Base-by-base conservation (phyloP, 2,113 vertebrate genomes). In the Dolichallabes microphthalmus region DNA sequence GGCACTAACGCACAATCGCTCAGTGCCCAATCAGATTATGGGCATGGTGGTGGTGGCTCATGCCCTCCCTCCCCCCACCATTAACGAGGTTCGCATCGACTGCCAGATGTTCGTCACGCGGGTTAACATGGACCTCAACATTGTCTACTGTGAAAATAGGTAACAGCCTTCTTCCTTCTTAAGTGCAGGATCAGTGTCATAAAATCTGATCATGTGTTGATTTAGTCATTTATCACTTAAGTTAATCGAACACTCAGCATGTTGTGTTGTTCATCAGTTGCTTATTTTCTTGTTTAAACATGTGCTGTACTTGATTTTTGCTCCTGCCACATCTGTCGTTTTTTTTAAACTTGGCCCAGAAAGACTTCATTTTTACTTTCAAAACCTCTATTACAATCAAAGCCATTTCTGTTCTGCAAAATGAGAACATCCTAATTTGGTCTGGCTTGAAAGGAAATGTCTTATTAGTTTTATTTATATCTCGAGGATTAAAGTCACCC, bases 101-200 rank as follows among this genome's bases (percentile, higher is more conserved):
- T 99, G 97, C 89, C 98, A 99, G 89, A 99, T 99, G 98, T 99
- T 99, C 86, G 98, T 99, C 90, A 99, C 98, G 78, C 95, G 97
- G 50, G 98, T 99, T 94, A 99, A 99, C 95, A 98, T 99, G 97
- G 98, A 99, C 96, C 97, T 99, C 90, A 99, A 99, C 96, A 98
- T 99, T 87, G 93, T 98, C 94, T 99, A 98, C 97, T 99, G 98
- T 94, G 98, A 99, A 95, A 99, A 99, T 95, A 98, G 98, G 98
- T 98, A 96, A 88, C 90, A 83, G 17, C 2, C n/a, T 35, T 27
- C 32, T 55, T 66, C 20, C 25, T 60, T 61, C 57, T 55, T 52
- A 63, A 63, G 39, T 76, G 39, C n/a, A 20, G 57, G 52, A 60
- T 79, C 6, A 35, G 14, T 79, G 55, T 25, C 19, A 60, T 79